Conservation (phyloP, 2,888 invertebrate genomes). For the Agrotis segetum region DNA sequence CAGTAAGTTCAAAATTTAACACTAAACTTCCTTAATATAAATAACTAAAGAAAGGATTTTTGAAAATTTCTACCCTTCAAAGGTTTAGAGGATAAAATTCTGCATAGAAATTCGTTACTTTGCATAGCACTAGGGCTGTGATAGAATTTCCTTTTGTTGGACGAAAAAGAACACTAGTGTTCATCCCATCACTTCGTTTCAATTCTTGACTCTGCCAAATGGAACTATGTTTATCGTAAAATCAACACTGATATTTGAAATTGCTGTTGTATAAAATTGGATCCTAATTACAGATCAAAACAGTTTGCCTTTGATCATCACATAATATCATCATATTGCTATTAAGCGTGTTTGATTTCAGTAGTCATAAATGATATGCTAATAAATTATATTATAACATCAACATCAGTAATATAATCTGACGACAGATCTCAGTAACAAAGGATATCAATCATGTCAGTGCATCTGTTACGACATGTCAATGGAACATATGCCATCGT, state of each 20-base stretch:
- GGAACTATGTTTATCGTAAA: neutral
- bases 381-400: constrained; percentile 13
- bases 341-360: neutral
- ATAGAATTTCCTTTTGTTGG: neutral
- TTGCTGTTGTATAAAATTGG: neutral
- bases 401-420: constrained; percentile 30
- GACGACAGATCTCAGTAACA: constrained; percentile 27
- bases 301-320: constrained; percentile 13
- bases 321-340: neutral
- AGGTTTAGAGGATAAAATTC: neutral
- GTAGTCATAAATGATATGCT: neutral
- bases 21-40: too few relatives aligned
- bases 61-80: neutral
- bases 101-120: neutral
- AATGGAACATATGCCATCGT: constrained; percentile 37
- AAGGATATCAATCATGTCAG: constrained; percentile 45
- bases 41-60: neutral
- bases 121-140: neutral
- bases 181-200: neutral
- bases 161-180: neutral
- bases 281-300: neutral
- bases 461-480: constrained; percentile 50
- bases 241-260: neutral
- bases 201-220: neutral
- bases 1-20: neutral